A percentile compares a stretch with the other conserved stretches of the same genome.
These are phyloP conservation scores for Brevimyrus niger DNA, from an alignment of 2,113 vertebrate genomes.

Conservation along the genomic window DNA sequence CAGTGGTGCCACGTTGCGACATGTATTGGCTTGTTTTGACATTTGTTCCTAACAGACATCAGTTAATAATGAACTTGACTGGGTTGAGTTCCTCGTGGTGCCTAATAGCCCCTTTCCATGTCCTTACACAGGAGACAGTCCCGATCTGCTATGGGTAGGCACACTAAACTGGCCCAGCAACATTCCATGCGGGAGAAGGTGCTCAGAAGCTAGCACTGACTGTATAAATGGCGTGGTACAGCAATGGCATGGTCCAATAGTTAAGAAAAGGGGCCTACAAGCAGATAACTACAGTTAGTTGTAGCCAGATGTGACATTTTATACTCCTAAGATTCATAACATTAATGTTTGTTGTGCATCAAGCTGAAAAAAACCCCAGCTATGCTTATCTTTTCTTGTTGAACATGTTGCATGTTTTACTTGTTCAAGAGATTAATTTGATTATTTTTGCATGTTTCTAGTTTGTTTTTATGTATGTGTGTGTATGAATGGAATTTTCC, in stretches of 20 bases:
- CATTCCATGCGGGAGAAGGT: background rate
- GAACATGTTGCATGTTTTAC: background rate
- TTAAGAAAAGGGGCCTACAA: background rate
- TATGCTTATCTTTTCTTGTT: background rate
- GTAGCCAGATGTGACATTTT: background rate
- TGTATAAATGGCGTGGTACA: background rate
- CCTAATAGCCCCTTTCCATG: background rate
- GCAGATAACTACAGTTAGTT: background rate
- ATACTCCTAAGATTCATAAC: background rate
- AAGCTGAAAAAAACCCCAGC: background rate
- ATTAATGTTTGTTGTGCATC: background rate
- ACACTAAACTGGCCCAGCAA: background rate
- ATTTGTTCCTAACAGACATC: background rate
- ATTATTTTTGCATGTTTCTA: background rate
- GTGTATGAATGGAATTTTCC: background rate
- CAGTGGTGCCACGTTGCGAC: background rate
- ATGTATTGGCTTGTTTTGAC: background rate
- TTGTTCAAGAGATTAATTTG: background rate
- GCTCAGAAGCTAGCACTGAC: background rate
- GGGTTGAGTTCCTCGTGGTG: background rate
- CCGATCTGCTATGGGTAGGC: too few species aligned
- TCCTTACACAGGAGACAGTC: background rate
- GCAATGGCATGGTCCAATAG: background rate
- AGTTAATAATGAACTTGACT: background rate
- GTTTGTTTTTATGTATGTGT: background rate